Evolutionary conservation across 1,140 invertebrate genomes (phyloP), one percentile per base, ranked within the genome.

Genomic region (Gerris buenoi): DNA sequence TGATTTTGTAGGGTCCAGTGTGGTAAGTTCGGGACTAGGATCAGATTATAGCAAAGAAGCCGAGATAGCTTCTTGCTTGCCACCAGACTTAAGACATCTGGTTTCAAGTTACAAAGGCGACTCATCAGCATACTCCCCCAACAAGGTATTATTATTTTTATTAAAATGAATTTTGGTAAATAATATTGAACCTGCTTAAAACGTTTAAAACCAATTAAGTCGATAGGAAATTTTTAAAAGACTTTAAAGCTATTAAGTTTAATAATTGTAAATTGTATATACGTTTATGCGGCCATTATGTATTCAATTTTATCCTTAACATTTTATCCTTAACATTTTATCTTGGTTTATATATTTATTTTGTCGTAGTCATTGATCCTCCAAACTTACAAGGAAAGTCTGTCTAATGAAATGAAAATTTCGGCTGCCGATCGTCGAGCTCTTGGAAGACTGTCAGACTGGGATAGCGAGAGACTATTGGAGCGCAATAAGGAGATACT

Each of bases 11-110:
- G 76, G 72, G 58, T 79, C 77, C 10, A 77, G 76, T 69, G 72
- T 78, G 60, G 75, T 76, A 15, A 77, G 75, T 67, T 73, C 72
- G 56, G 75, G 75, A 25, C 67, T 77, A 29, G 71, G 73, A 62
- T 73, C 72, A 14, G 68, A 72, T 60, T 68, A 65, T 63, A 58
- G 63, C 27, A 65, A 67, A 27, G 70, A 71, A 64, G 69, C 66
- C 46, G 70, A 70, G 65, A 67, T 81, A 33, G 79, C 78, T 13
- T 79, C 78, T 25, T 78, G 77, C 70, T 72, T 81, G 57, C 79
- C 79, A 3, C 79, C 79, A 1, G 79, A 81, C 70, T 72, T 81
- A 5, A 70, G 79, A 26, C 79, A 81, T 67, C 73, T 81, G 5
- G 73, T 80, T 28, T 70, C 26, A 29, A 71, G 67, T 28, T 72